phyloP scores from a whole-genome alignment of 2,797 vertebrate genomes.

The Urophycis tenuis region DNA sequence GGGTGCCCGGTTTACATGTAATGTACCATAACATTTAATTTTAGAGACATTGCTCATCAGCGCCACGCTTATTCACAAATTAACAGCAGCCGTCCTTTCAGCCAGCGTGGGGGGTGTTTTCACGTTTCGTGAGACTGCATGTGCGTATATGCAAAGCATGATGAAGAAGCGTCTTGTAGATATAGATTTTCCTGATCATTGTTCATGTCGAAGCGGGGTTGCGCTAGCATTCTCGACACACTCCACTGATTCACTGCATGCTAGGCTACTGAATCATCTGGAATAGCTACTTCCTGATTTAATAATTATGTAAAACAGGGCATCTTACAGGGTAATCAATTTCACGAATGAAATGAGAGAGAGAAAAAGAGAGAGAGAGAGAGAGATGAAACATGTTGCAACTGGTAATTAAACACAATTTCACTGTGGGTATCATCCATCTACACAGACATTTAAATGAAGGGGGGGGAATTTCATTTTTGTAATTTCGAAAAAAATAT shows the following conservation, averaged over 20 bases:
- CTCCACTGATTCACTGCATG: constrained; percentile 9
- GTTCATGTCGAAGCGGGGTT: constrained; percentile 10
- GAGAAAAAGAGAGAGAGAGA: constrained; percentile 11
- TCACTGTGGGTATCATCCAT: constrained; percentile 2
- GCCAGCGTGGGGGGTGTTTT: neutral
- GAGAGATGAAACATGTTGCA: constrained; percentile 9
- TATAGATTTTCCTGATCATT: constrained; percentile 13
- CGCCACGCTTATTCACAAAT: neutral
- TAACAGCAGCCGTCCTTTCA: neutral
- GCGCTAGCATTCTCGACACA: neutral
- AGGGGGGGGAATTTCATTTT: neutral
- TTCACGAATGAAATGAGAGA: constrained; percentile 17
- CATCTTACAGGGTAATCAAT: constrained; percentile 15
- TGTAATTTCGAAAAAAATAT: neutral
- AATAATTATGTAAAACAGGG: constrained; percentile 28
- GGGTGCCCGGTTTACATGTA: neutral
- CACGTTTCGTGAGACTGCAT: constrained; percentile 3
- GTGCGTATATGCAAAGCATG: constrained; percentile 10
- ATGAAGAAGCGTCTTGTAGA: constrained; percentile 19
- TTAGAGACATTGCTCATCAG: neutral
- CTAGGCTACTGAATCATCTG: constrained; percentile 15
- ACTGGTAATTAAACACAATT: constrained; percentile 5
- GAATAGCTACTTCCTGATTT: constrained; percentile 17
- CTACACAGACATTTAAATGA: neutral
- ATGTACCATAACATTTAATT: neutral